These are phyloP conservation scores for Columbina picui DNA, from an alignment of 2,113 vertebrate species.

Conservation along the genomic window DNA sequence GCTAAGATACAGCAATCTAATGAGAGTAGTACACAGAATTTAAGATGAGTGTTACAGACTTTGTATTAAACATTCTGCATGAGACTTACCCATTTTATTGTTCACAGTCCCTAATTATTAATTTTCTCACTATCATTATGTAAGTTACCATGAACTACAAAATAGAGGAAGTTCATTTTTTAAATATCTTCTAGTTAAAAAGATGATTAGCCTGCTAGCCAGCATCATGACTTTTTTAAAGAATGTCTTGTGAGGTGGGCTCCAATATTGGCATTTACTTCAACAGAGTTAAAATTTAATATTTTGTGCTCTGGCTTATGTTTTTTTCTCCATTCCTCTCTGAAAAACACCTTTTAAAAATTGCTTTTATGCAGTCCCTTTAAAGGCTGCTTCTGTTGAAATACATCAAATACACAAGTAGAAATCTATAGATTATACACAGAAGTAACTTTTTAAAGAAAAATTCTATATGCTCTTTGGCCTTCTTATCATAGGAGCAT, in stretches of 20 bases:
- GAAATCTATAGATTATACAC: constrained; percentile 8
- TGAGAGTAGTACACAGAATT: background rate
- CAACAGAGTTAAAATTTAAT: background rate
- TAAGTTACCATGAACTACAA: background rate
- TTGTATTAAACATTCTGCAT: background rate
- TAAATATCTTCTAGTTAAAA: background rate
- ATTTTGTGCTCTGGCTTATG: background rate
- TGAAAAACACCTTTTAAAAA: background rate
- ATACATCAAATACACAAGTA: background rate
- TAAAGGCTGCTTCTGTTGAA: background rate
- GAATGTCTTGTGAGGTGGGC: fast-evolving
- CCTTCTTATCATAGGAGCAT: background rate
- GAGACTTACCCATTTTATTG: background rate
- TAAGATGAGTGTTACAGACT: background rate
- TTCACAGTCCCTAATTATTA: background rate
- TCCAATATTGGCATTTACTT: background rate
- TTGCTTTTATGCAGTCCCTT: background rate
- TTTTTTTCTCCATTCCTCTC: background rate
- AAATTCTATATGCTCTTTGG: background rate
- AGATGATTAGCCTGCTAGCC: background rate
- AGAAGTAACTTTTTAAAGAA: background rate
- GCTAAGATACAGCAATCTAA: background rate
- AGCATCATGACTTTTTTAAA: background rate
- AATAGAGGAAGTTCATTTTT: background rate
- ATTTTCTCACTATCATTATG: background rate